Base-by-base conservation (phyloP, 2,888 invertebrate genomes). In the Xestobium rufovillosum region DNA sequence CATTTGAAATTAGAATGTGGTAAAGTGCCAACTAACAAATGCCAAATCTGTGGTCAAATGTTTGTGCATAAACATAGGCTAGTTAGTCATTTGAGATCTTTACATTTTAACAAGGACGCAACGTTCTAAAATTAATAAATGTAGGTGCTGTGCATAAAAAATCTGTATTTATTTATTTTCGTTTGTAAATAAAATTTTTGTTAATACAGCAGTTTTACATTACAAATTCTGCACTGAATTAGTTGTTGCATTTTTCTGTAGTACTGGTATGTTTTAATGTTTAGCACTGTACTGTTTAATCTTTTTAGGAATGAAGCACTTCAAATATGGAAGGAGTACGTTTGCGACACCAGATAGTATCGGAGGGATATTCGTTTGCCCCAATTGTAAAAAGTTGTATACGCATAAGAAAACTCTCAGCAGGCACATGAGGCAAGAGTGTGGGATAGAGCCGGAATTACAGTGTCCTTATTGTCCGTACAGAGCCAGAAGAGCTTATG, bases 381-480 rank as follows among this genome's bases (percentile, higher is more conserved):
- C 65, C 9, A 66, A 60, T 36, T 71, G 71, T 45, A 59, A 60
- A 23, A 65, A 69, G 41, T 58, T 65, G 26, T 71, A 71, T 53
- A 67, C 68, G 40, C 68, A 70, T 45, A 60, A 65, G 50, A 70
- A 70, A 50, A 71, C 70, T 3, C 51, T 71, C 1, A 65, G 60
- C 39, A 56, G 71, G 8, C 72, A 72, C 45, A 51, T 69, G 37
- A 57, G 61, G 25, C 66, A 70, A 39, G 72, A 72, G 44, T 73
- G 73, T 47, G 71, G 72, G 3, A 50, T 54, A 1, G 82, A 73
- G 60, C 83, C 75, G 53, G 79, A 74, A 68, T 80, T 78, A 71
- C 78, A 74, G 66, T 86, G 85, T 55, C 80, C 80, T 26, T 73
- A 79, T 64, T 86, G 86, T 67, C 65, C 75, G 50, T 80, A 82